A percentile compares a stretch with the other conserved stretches of the same genome.
phyloP scores from a whole-genome alignment of 2,797 vertebrate genomes.

The Austrolebias charrua region DNA sequence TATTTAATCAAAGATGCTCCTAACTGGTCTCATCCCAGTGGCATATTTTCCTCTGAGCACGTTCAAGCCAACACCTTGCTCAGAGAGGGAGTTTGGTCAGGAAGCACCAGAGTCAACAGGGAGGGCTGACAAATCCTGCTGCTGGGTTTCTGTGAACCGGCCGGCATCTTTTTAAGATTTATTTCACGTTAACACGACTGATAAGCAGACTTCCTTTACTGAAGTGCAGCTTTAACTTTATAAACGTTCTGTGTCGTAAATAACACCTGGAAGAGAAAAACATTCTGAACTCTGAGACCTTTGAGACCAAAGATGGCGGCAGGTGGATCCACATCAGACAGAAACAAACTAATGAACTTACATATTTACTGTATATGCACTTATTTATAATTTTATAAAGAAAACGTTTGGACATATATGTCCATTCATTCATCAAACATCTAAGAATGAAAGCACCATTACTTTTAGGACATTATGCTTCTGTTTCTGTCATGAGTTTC shows the following conservation, averaged over 20 bases:
- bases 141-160: neutral
- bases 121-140: slow-evolving; percentile 9
- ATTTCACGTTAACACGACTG: slow-evolving; percentile 6
- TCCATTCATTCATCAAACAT: too few relatives aligned
- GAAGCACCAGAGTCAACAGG: slow-evolving; percentile 47
- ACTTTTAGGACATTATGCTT: too few relatives aligned
- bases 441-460: too few relatives aligned
- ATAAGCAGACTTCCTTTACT: slow-evolving; percentile 45
- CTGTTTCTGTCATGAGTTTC: too few relatives aligned
- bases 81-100: slow-evolving; percentile 12
- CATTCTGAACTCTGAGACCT: neutral
- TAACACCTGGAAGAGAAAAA: neutral
- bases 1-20: too few relatives aligned
- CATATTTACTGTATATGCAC: too few relatives aligned
- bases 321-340: too few relatives aligned
- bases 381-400: too few relatives aligned
- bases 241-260: neutral
- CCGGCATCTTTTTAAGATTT: slow-evolving; percentile 16
- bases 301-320: too few relatives aligned
- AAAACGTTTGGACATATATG: too few relatives aligned
- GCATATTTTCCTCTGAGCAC: neutral
- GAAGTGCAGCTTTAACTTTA: neutral
- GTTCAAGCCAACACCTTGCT: neutral
- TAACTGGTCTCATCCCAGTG: neutral
- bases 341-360: too few relatives aligned